Evolutionary conservation across 2,797 vertebrate genomes (phyloP).

Genomic region (Pseudocheirus occidentalis): DNA sequence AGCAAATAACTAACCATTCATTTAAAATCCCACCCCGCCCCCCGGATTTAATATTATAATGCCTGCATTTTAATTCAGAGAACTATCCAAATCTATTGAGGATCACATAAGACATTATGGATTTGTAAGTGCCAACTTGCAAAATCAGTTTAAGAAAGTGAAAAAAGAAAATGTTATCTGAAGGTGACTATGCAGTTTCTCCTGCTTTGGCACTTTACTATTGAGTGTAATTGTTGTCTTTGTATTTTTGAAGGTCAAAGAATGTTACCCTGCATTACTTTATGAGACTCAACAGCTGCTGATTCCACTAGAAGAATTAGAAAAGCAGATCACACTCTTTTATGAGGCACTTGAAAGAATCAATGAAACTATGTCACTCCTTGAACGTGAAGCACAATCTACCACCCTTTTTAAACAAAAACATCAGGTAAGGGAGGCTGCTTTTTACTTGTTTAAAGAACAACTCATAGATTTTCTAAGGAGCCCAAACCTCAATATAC

Average conservation of each 20-base stretch:
- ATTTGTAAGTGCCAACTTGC: not conserved
- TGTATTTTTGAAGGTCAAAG: constrained; percentile 88
- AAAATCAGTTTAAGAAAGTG: not conserved
- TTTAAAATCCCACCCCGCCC: not conserved
- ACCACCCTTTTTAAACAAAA: constrained; percentile 93
- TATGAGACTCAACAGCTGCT: constrained; percentile 92
- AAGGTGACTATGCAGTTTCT: not conserved
- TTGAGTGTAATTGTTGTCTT: constrained; percentile 53
- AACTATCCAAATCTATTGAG: not conserved
- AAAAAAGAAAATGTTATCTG: not conserved
- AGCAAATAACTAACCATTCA: not conserved
- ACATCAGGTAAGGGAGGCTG: constrained; percentile 89
- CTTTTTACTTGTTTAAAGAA: not conserved
- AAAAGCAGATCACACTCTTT: constrained; percentile 94
- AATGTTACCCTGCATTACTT: constrained; percentile 88
- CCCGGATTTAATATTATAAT: not conserved
- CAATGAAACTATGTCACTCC: constrained; percentile 89
- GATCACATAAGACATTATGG: not conserved
- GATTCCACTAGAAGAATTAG: constrained; percentile 93
- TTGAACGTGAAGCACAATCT: constrained; percentile 89
- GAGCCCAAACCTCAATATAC: not conserved
- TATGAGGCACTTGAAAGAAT: constrained; percentile 95
- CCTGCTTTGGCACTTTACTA: not conserved
- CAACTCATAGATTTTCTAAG: no score
- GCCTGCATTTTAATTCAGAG: not conserved